Evolutionary conservation across 1,140 invertebrate genomes (phyloP).

Genomic region (Condylostylus longicornis): DNA sequence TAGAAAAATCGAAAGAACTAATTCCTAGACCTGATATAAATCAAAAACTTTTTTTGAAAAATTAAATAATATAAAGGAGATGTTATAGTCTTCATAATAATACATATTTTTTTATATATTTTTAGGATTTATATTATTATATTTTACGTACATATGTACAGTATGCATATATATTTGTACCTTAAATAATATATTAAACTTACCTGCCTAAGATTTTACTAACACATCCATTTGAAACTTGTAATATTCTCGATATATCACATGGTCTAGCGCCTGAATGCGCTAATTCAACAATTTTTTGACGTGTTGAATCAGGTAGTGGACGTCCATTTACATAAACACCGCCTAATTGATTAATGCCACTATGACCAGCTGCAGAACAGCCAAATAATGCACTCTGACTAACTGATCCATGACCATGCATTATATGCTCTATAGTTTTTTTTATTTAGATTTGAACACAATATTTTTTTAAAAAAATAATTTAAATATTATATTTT

Average conservation of each 20-base stretch:
- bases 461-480: too few relatives aligned
- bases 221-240: slow-evolving; percentile 92
- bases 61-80: background rate
- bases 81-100: background rate
- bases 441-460: too few relatives aligned
- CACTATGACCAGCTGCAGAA: slow-evolving; percentile 77
- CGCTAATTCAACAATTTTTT: slow-evolving; percentile 95
- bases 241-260: slow-evolving; percentile 93
- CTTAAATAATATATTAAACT: too few relatives aligned
- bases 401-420: slow-evolving; percentile 32
- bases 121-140: too few relatives aligned
- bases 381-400: slow-evolving; percentile 55
- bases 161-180: too few relatives aligned
- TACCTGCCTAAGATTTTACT: slow-evolving; percentile 91
- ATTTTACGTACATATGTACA: too few relatives aligned
- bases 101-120: too few relatives aligned
- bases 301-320: slow-evolving; percentile 87
- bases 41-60: background rate
- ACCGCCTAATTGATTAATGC: slow-evolving; percentile 95
- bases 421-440: slow-evolving; percentile 30
- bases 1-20: too few relatives aligned
- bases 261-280: slow-evolving; percentile 93
- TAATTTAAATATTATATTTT: too few relatives aligned
- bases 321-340: slow-evolving; percentile 96
- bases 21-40: background rate